Evolutionary conservation across 2,113 vertebrate genomes (phyloP).

Genomic region (Vireo altiloquus): DNA sequence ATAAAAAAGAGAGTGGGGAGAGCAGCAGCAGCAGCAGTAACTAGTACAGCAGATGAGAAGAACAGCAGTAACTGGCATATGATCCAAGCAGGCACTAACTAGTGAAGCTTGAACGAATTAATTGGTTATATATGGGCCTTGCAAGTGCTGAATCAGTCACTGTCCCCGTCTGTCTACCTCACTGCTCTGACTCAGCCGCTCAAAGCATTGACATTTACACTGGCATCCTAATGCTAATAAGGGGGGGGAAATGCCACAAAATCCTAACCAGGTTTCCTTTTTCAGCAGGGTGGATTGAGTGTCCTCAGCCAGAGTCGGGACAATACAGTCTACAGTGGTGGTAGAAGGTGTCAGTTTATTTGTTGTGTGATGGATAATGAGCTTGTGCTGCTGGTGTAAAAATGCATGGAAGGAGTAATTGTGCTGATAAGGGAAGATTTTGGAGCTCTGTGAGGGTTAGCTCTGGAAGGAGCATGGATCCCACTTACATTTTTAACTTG

Average conservation of each 20-base stretch:
- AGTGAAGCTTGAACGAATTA: background rate
- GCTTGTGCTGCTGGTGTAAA: background rate
- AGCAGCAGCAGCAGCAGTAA: conserved; percentile 1
- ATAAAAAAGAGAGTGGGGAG: background rate
- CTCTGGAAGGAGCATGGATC: background rate
- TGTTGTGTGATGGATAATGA: background rate
- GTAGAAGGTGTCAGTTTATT: background rate
- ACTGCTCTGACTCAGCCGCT: background rate
- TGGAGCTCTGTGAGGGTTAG: background rate
- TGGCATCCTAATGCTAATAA: background rate
- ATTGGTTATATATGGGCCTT: background rate
- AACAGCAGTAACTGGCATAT: background rate
- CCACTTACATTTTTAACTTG: background rate
- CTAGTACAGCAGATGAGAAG: background rate
- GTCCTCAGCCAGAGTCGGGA: background rate
- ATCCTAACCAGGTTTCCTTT: background rate
- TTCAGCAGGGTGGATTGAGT: background rate
- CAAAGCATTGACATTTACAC: background rate
- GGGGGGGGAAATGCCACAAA: fast-evolving
- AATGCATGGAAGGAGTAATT: background rate
- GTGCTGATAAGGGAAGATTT: background rate
- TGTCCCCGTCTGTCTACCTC: background rate
- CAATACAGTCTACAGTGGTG: background rate
- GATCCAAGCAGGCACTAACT: background rate
- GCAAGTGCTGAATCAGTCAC: conserved; percentile 22